phyloP scores from a whole-genome alignment of 1,140 invertebrate genomes.

The Drosophila funebris region DNA sequence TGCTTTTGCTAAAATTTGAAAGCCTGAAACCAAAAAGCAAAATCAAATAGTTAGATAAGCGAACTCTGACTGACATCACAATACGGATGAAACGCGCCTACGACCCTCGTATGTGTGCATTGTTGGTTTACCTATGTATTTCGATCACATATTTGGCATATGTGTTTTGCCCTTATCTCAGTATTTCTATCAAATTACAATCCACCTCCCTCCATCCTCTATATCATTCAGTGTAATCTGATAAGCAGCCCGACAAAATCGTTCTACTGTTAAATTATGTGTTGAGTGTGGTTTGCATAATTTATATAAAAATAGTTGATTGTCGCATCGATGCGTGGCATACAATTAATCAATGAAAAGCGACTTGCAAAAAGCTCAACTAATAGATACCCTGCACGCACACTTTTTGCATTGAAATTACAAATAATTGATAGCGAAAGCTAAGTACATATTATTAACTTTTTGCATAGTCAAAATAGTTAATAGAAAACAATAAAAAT shows the following conservation, averaged over 20 bases:
- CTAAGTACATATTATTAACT: too few relatives aligned
- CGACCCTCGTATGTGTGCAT: conserved; percentile 1
- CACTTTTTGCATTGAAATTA: not conserved
- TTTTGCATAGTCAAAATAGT: too few relatives aligned
- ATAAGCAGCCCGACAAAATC: conserved; percentile 69
- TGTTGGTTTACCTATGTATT: not conserved
- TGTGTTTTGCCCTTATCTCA: conserved; percentile 53
- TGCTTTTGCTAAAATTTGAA: conserved; percentile 52
- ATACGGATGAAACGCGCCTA: conserved; percentile 23
- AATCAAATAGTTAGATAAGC: conserved; percentile 70
- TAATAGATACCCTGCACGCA: not conserved
- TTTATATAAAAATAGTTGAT: conserved; percentile 47
- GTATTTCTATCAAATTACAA: conserved; percentile 65
- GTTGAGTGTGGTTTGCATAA: conserved; percentile 33
- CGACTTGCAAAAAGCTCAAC: not conserved
- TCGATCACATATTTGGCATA: conserved; percentile 46
- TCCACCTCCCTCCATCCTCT: not conserved
- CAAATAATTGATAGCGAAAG: not conserved
- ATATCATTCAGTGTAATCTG: conserved; percentile 44
- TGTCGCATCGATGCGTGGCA: conserved; percentile 37
- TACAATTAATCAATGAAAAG: conserved; percentile 31
- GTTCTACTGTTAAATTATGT: conserved; percentile 76
- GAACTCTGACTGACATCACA: conserved; percentile 1
- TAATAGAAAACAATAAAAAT: too few relatives aligned
- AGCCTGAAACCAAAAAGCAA: conserved; percentile 55